Evolutionary conservation across 2,113 vertebrate species (phyloP), one percentile per base, ranked within the genome.

Genomic region (Cairina moschata): DNA sequence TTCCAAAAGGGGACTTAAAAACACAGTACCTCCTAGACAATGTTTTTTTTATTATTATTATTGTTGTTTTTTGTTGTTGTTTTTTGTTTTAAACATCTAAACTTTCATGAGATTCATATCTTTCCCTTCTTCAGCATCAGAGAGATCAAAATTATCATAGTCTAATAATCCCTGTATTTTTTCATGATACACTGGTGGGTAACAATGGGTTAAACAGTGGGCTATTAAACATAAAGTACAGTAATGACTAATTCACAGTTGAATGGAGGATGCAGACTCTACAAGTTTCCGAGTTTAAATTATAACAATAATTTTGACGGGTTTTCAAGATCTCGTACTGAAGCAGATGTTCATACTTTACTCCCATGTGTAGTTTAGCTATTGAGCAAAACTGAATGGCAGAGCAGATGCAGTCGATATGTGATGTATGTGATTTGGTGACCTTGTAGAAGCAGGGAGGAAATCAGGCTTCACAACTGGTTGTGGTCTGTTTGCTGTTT

Each of bases 311-410:
- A 60, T 60, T 95, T 82, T 94, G 83, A 95, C 62, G 80, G 66
- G 77, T 96, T 92, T 73, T 96, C 85, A 78, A 75, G 80, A 25
- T 75, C 62, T 79, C 59, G 65, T 40, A 26, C 50, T 46, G 62
- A 76, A 90, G 86, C 96, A 96, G 92, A 92, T 96, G 95, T 94
- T 96, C 88, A 72, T 95, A 44, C 76, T 95, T 96, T 72, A 84
- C 83, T 77, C 90, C 73, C 83, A 62, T 17, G 92, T 91, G 90
- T 65, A 77, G 94, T 78, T 75, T 3, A 86, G 86, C 69, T 75
- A 90, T 93, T 90, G 91, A 93, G 65, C 34, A 68, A 93, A 97
- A 94, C 73, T 74, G 91, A 97, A 90, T 44, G 80, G 88, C 83
- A 90, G 42, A 90, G 82, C 95, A 97, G 95, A 94, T 52, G 26